Evolutionary conservation across 2,113 vertebrate genomes (phyloP).

Genomic region (Xenus cinereus): DNA sequence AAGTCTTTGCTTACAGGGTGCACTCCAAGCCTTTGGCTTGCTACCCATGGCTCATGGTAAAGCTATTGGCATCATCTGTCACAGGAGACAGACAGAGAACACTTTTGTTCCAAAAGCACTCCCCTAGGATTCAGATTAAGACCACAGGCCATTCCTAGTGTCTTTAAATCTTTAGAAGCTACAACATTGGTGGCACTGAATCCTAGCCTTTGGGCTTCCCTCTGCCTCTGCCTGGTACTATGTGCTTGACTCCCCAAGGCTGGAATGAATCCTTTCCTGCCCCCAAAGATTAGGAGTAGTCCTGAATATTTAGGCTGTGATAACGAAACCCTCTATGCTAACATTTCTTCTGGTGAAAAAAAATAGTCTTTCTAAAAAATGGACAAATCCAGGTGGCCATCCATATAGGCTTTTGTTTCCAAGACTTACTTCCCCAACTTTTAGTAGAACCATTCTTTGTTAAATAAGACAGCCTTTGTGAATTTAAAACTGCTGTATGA

Average conservation of each 20-base stretch:
- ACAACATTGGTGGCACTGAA: not conserved
- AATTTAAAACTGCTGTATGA: not conserved
- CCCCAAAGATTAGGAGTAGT: not conserved
- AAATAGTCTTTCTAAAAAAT: too few relatives aligned
- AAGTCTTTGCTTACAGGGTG: not conserved
- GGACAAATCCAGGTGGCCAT: not conserved
- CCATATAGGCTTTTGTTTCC: not conserved
- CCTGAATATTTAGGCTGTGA: not conserved
- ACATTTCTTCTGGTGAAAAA: not conserved
- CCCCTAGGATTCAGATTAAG: not conserved
- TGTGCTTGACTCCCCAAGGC: fast-evolving
- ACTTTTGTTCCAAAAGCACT: not conserved
- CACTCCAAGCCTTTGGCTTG: not conserved
- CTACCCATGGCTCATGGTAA: fast-evolving
- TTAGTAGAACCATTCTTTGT: not conserved
- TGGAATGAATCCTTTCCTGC: not conserved
- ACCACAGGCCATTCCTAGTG: not conserved
- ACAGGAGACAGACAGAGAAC: fast-evolving
- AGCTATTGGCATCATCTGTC: fast-evolving
- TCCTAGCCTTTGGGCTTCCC: not conserved
- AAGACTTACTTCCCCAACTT: not conserved
- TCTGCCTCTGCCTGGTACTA: not conserved
- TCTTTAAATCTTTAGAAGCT: not conserved
- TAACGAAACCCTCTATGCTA: not conserved
- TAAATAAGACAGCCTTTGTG: not conserved